These are phyloP conservation scores for Salpingus planirostris DNA, from an alignment of 2,888 invertebrate genomes.

Conservation along the genomic window DNA sequence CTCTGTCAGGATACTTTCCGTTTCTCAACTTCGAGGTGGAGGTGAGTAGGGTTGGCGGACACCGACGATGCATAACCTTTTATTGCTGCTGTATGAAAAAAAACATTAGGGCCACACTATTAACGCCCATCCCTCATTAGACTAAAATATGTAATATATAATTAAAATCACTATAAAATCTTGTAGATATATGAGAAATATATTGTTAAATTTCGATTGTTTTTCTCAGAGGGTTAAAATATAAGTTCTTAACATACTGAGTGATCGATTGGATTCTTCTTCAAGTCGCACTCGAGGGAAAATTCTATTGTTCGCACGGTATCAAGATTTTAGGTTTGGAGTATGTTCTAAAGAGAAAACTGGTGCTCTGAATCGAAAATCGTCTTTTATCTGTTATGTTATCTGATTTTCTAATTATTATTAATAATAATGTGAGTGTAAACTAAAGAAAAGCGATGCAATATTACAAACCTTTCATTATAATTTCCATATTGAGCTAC, in stretches of 20 bases:
- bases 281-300: too few relatives aligned
- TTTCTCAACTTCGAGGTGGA: too few relatives aligned
- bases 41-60: too few relatives aligned
- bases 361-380: conserved; percentile 24
- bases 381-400: conserved; percentile 25
- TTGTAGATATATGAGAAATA: conserved; percentile 41
- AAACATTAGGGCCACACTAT: conserved; percentile 23
- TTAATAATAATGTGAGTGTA: conserved; percentile 26
- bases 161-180: conserved; percentile 36
- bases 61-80: conserved; percentile 13
- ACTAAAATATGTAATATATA: conserved; percentile 36
- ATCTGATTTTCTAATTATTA: conserved; percentile 15
- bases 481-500: conserved; percentile 32
- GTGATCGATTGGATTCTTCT: too few relatives aligned
- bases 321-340: conserved; percentile 12
- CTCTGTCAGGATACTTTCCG: too few relatives aligned
- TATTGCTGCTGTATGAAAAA: conserved; percentile 16
- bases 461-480: conserved; percentile 31
- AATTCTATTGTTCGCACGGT: too few relatives aligned
- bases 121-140: conserved; percentile 34
- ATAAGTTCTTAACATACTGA: conserved; percentile 10
- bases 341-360: conserved; percentile 11
- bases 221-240: conserved; percentile 17
- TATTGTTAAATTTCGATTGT: conserved; percentile 40
- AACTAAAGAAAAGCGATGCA: conserved; percentile 29